Evolutionary conservation across 1,140 invertebrate genomes (phyloP), one percentile per base, ranked within the genome.

Genomic region (Helicoverpa armigera): DNA sequence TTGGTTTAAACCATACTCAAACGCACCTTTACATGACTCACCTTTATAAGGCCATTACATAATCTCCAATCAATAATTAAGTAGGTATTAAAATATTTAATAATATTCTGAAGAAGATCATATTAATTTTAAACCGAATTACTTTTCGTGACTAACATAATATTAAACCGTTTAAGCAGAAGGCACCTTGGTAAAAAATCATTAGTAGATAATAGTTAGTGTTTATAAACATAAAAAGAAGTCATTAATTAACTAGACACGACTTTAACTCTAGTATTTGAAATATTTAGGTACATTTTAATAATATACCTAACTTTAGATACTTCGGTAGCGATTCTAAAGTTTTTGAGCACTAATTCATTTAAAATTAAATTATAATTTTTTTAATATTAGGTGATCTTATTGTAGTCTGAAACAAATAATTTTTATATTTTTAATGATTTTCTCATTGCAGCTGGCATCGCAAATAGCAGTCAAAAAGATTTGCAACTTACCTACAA

Each of bases 141-240:
- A 13, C 3, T 54, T 14, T 14, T 72, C 69, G 69, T 72, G 69
- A 72, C 50, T n/a, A 2, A 54, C 50, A 10, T 5, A 54, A 53
- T 14, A 29, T 70, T 72, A 72, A 4, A 11, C n/a, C 14, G 18
- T 23, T 43, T n/a, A 51, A 43, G 48, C 48, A 72, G 50, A 53
- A 72, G 50, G 69, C 69, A 72, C 50, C 50, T 72, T 51, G 65
- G 23, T 29, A 72, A 54, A 72, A 72, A 54, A 72, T 31, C 50
- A 53, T 54, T 31, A 72, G 18, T n/a, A 10, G 31, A 31, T 65
- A 48, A 65, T 65, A 16, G n/a, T n/a, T n/a, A n/a, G 14, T 48
- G 10, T 2, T 53, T 53, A n/a, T 12, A 16, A 50, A 16, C 18
- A 14, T 29, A 51, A 23, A 13, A 69, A 69, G 13, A 16, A 50